Conservation (phyloP, 1,140 invertebrate genomes). For the Trypoxylus dichotomus region DNA sequence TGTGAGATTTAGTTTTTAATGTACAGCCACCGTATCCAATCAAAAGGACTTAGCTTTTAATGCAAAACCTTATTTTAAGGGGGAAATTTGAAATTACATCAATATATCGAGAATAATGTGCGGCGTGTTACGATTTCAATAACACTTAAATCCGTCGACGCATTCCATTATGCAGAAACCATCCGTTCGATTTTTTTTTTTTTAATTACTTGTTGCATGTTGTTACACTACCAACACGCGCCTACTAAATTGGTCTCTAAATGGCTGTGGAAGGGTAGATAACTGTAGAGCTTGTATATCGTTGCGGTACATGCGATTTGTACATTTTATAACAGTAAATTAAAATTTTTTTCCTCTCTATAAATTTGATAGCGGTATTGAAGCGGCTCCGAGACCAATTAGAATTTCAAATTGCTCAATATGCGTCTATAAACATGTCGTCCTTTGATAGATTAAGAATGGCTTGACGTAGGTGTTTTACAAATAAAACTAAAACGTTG, state of each 20-base stretch:
- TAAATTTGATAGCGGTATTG: neutral
- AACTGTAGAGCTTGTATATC: neutral
- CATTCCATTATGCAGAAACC: neutral
- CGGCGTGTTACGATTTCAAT: neutral
- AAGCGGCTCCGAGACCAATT: neutral
- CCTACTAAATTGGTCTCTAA: slow-evolving; percentile 11
- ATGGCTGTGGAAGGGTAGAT: neutral
- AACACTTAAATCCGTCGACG: neutral
- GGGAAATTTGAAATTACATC: neutral
- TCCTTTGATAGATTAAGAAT: neutral
- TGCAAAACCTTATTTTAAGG: neutral
- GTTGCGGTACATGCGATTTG: neutral
- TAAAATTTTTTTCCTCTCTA: neutral
- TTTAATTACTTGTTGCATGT: slow-evolving; percentile 21
- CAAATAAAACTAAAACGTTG: neutral
- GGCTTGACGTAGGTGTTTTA: neutral
- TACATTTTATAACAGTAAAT: neutral
- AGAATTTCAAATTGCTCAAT: slow-evolving; percentile 2
- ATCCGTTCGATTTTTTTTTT: neutral
- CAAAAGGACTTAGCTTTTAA: slow-evolving; percentile 42
- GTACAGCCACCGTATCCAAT: slow-evolving; percentile 49
- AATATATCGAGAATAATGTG: neutral
- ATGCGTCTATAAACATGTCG: neutral
- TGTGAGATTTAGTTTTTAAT: slow-evolving; percentile 53
- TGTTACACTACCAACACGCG: neutral